Base-by-base conservation (phyloP, 2,888 invertebrate genomes). In the Lacanobia oleracea region DNA sequence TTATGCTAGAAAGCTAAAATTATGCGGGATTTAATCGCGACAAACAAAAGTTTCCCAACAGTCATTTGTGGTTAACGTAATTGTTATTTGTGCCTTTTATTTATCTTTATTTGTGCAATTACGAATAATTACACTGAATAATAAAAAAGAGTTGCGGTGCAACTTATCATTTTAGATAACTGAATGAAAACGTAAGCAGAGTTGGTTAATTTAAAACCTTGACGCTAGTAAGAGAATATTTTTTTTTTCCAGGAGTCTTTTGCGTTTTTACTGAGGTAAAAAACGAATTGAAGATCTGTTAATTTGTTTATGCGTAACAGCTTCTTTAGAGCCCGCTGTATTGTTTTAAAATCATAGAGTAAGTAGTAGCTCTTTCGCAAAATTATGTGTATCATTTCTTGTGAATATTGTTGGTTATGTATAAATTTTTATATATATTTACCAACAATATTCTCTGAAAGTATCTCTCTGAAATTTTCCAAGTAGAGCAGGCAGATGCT, bases 1-100 rank as follows among this genome's bases (percentile, higher is more conserved):
- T 84, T 85, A 81, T 75, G 45, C 67, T 73, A 72, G 76, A 75
- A 75, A 69, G 77, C 74, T 77, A 60, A 84, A 85, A 83, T 83
- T 80, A 72, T 81, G 70, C 72, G 67, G 81, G 62, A 76, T 76
- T 83, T 51, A 85, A 85, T 72, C 43, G 77, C 69, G 64, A 84
- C 71, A 72, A 81, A 82, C 83, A 79, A 77, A 82, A 82, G 65
- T 85, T 82, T 79, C 67, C 61, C 54, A 68, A 56, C 72, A 75
- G 45, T 68, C 14, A 72, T 78, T 75, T 75, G 61, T 53, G 68
- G 82, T 75, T 66, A 60, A 14, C 43, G 33, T 74, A 74, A 80
- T 79, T 64, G 68, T 73, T 73, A 66, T 60, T 68, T 54, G 48
- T 54, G 50, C 27, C 45, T 61, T 65, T 50, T 79, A 72, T 37